These are phyloP conservation scores for Elgaria multicarinata DNA, from an alignment of 2,113 vertebrate species.

Conservation along the genomic window DNA sequence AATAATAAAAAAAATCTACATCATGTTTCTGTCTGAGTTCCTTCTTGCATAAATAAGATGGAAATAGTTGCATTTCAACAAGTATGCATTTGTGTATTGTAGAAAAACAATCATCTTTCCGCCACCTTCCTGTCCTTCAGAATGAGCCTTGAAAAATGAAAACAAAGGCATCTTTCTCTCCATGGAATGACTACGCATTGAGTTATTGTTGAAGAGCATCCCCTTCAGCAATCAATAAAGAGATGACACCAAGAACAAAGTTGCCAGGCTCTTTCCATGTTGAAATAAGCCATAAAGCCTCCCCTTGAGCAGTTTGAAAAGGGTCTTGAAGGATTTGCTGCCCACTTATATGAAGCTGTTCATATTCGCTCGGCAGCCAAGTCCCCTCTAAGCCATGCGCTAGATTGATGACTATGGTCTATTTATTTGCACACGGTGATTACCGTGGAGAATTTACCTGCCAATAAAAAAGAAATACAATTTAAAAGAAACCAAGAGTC, in stretches of 20 bases:
- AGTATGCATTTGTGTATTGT: constrained; percentile 11
- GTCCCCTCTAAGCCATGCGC: not conserved
- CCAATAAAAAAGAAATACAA: constrained; percentile 13
- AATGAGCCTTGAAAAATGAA: constrained; percentile 12
- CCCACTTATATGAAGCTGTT: constrained; percentile 27
- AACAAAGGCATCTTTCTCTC: not conserved
- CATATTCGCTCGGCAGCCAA: constrained; percentile 37
- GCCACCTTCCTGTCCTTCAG: not conserved
- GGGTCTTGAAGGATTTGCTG: constrained; percentile 42
- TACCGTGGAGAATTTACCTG: not conserved
- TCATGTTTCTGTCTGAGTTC: not conserved
- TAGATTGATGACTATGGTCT: constrained; percentile 26
- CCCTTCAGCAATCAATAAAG: constrained; percentile 33
- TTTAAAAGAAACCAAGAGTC: not conserved
- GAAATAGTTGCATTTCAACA: not conserved
- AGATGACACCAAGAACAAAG: constrained; percentile 38
- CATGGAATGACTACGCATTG: not conserved
- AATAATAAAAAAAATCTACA: no score
- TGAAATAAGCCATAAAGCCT: constrained; percentile 21
- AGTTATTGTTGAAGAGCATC: constrained; percentile 4
- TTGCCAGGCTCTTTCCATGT: constrained; percentile 7
- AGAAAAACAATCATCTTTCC: not conserved
- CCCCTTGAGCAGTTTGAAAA: constrained; percentile 26
- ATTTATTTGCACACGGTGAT: constrained; percentile 2
- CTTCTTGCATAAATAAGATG: not conserved